Evolutionary conservation across 1,140 invertebrate genomes (phyloP).

Genomic region (Penaeus indicus): DNA sequence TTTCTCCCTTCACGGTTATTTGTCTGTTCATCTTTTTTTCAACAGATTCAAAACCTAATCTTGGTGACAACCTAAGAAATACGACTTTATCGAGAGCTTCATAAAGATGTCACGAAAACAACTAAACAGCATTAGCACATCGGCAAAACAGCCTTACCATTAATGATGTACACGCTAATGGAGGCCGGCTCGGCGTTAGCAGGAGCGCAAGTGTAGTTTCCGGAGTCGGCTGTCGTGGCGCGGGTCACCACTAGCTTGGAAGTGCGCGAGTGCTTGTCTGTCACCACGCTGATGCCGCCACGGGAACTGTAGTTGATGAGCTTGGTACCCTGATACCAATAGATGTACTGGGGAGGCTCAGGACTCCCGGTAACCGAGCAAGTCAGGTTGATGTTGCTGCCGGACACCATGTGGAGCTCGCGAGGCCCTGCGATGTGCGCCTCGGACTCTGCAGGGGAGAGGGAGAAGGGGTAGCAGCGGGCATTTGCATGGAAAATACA

Average conservation of each 20-base stretch:
- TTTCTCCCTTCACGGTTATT: too few relatives aligned
- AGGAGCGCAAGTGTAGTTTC: constrained; percentile 72
- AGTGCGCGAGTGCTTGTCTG: constrained; percentile 85
- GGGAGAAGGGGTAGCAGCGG: neutral
- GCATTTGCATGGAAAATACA: neutral
- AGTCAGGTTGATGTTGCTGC: constrained; percentile 91
- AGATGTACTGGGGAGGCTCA: constrained; percentile 90
- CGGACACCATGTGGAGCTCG: constrained; percentile 88
- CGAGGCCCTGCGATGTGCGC: constrained; percentile 67
- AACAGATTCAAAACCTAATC: too few relatives aligned
- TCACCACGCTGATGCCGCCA: constrained; percentile 88
- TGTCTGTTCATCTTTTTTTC: too few relatives aligned
- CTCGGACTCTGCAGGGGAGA: constrained; percentile 66
- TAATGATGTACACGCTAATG: constrained; percentile 65
- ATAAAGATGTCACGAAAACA: too few relatives aligned
- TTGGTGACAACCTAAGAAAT: too few relatives aligned
- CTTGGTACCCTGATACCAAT: constrained; percentile 88
- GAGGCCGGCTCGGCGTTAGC: constrained; percentile 62
- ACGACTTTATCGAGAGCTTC: too few relatives aligned
- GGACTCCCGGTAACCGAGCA: constrained; percentile 88
- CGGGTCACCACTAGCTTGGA: constrained; percentile 90
- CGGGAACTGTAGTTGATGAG: constrained; percentile 83
- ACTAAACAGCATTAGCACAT: neutral
- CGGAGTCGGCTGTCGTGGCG: constrained; percentile 86
- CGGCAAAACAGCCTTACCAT: constrained; percentile 39